phyloP scores from a whole-genome alignment of 2,797 vertebrate genomes.

The Sebastes oblongus region DNA sequence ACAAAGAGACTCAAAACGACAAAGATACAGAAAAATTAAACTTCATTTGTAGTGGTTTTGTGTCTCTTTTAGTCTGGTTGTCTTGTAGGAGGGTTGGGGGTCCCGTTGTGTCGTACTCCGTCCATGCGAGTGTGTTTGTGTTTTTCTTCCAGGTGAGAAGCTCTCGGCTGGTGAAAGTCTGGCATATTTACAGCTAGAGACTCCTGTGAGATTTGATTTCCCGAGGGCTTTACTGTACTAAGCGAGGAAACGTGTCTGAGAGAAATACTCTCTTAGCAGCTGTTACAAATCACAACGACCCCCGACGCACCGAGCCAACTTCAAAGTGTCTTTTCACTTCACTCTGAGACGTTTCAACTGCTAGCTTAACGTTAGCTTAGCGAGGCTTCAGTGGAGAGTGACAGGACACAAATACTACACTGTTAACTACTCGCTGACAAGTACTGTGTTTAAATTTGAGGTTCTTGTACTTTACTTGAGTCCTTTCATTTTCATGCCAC shows the following conservation, averaged over 20 bases:
- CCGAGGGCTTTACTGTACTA: constrained; percentile 20
- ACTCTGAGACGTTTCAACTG: not conserved
- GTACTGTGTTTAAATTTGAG: too few relatives aligned
- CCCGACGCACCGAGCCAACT: not conserved
- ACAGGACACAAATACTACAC: not conserved
- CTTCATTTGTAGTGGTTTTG: too few relatives aligned
- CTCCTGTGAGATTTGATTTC: constrained; percentile 13
- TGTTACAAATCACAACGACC: not conserved
- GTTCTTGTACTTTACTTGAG: not conserved
- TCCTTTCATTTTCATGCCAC: not conserved
- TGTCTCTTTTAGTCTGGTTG: not conserved
- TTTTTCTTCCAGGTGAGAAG: constrained; percentile 9
- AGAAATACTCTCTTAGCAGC: not conserved
- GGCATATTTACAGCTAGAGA: not conserved
- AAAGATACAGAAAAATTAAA: not conserved
- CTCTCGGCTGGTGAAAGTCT: not conserved
- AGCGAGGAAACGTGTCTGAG: not conserved
- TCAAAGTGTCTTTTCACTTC: not conserved
- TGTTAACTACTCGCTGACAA: not conserved
- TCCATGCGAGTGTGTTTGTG: not conserved
- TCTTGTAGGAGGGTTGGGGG: not conserved
- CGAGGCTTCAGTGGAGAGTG: not conserved
- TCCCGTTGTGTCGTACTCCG: not conserved
- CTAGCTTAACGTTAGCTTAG: not conserved
- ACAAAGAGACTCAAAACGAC: not conserved